These are phyloP conservation scores for Trachymyrmex cornetzi DNA, from an alignment of 1,140 invertebrate genomes.

Conservation along the genomic window DNA sequence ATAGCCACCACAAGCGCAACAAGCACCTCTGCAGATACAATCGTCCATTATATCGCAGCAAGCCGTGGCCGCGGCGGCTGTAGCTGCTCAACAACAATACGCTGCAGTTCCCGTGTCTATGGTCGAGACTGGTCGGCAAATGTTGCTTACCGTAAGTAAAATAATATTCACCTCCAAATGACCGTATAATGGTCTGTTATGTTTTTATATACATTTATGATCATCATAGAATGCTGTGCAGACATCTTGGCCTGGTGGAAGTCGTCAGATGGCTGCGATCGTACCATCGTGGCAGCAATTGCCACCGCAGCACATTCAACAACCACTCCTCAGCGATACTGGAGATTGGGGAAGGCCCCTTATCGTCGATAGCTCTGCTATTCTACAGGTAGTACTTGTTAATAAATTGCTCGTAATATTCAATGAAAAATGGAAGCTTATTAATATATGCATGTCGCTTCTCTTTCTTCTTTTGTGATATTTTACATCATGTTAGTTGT, in stretches of 20 bases:
- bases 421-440: neutral
- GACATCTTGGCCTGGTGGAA: constrained; percentile 93
- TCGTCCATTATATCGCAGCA: constrained; percentile 91
- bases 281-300: constrained; percentile 96
- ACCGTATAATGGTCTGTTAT: neutral
- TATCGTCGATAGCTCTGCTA: constrained; percentile 92
- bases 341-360: constrained; percentile 93
- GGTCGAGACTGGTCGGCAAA: constrained; percentile 92
- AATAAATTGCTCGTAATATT: constrained; percentile 2
- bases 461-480: neutral
- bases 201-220: constrained; percentile 11
- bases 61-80: constrained; percentile 87
- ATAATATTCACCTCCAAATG: neutral
- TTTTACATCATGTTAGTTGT: constrained; percentile 11
- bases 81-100: constrained; percentile 92
- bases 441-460: neutral
- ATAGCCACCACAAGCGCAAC: constrained; percentile 84
- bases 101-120: constrained; percentile 95
- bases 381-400: constrained; percentile 88
- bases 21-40: constrained; percentile 89
- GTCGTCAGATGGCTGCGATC: constrained; percentile 93
- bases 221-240: constrained; percentile 90
- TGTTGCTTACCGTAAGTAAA: constrained; percentile 88
- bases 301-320: constrained; percentile 91
- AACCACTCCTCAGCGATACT: constrained; percentile 90